Percentiles rank a stretch among this genome's conserved stretches.
Conservation (phyloP, 2,888 invertebrate genomes). For the Polyommatus icarus region DNA sequence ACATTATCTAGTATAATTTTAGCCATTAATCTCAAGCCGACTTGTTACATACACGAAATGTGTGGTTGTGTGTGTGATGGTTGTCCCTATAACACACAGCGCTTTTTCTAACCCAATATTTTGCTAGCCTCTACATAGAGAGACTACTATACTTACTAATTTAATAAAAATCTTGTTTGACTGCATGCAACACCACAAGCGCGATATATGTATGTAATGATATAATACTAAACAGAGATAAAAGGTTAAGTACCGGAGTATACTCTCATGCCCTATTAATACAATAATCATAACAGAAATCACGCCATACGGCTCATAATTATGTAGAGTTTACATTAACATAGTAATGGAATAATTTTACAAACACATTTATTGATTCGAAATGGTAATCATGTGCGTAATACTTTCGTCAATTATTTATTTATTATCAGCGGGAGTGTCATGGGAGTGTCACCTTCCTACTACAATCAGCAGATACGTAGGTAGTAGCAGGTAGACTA, state of each 20-base stretch:
- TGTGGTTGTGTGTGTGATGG: too few relatives aligned
- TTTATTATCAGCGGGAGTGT: not conserved
- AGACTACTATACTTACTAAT: not conserved
- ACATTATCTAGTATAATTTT: too few relatives aligned
- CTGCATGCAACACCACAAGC: not conserved
- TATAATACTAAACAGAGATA: slow-evolving; percentile 3
- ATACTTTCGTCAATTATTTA: not conserved
- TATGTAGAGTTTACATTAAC: slow-evolving; percentile 2
- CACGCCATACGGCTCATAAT: slow-evolving; percentile 4
- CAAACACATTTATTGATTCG: not conserved
- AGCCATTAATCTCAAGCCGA: too few relatives aligned
- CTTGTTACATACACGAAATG: too few relatives aligned
- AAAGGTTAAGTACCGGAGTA: slow-evolving; percentile 6
- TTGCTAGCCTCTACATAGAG: not conserved
- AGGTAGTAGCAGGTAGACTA: not conserved
- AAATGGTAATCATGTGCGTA: not conserved
- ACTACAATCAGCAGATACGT: not conserved
- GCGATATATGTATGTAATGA: not conserved
- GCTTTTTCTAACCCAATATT: too few relatives aligned
- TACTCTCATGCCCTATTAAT: slow-evolving; percentile 14
- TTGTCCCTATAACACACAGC: too few relatives aligned
- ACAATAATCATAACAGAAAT: slow-evolving; percentile 25
- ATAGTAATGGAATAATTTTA: slow-evolving; percentile 18
- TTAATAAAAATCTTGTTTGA: not conserved
- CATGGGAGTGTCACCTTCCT: too few relatives aligned